Percentiles rank a stretch among this genome's conserved stretches.
These are phyloP conservation scores for Acanthopagrus latus DNA, from an alignment of 2,797 vertebrate genomes.

Conservation along the genomic window DNA sequence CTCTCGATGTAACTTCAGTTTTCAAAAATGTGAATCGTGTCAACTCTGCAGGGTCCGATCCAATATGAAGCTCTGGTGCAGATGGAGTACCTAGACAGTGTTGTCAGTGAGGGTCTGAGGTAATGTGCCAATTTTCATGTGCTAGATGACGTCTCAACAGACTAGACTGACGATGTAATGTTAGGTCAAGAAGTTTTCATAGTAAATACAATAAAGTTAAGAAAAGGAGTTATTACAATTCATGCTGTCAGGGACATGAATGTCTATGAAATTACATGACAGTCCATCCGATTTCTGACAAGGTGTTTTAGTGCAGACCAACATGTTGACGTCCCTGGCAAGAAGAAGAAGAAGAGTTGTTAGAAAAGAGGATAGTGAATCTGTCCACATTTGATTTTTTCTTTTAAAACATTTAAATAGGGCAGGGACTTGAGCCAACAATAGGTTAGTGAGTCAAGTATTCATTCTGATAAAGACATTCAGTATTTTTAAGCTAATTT, in stretches of 20 bases:
- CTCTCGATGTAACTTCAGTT: not conserved
- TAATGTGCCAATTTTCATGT: conserved; percentile 64
- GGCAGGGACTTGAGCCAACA: not conserved
- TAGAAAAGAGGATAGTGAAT: not conserved
- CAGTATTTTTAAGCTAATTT: not conserved
- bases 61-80: conserved; percentile 75
- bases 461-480: not conserved
- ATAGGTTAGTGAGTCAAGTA: too few species aligned
- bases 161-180: not conserved
- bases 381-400: not conserved
- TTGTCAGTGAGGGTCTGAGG: conserved; percentile 77
- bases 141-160: not conserved
- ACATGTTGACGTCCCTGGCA: not conserved
- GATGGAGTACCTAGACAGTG: conserved; percentile 86
- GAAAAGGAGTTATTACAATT: not conserved
- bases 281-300: too few species aligned
- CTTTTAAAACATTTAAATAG: not conserved
- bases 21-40: not conserved
- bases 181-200: not conserved
- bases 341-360: not conserved
- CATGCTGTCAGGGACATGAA: too few species aligned
- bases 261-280: too few species aligned
- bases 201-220: not conserved
- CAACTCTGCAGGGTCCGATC: conserved; percentile 68
- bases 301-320: not conserved